Conservation (phyloP, 1,140 invertebrate genomes). For the Cotesia glomerata region DNA sequence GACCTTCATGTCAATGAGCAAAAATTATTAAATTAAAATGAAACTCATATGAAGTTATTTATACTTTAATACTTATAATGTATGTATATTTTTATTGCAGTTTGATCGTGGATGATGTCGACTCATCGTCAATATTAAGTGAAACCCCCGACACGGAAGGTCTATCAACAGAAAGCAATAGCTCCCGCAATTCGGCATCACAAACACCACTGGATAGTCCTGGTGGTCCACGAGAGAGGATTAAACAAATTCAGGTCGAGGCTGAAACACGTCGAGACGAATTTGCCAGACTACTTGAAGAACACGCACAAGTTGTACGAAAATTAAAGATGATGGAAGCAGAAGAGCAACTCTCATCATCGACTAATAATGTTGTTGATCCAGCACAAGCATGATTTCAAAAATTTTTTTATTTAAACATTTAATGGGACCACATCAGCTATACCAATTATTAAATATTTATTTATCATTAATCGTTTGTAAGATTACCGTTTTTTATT, state of each 20-base stretch:
- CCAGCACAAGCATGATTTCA: conserved; percentile 49
- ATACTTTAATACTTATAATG: no score
- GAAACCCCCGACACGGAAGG: conserved; percentile 42
- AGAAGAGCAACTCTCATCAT: conserved; percentile 44
- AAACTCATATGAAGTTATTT: no score
- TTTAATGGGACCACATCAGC: no score
- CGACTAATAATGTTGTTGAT: conserved; percentile 37
- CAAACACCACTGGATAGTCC: conserved; percentile 49
- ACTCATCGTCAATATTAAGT: conserved; percentile 45
- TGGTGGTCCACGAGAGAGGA: conserved; percentile 46
- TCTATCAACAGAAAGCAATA: conserved; percentile 41
- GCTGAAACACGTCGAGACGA: conserved; percentile 61
- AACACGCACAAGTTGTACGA: conserved; percentile 61
- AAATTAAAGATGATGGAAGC: conserved; percentile 59
- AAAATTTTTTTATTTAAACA: background rate
- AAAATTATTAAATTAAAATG: no score
- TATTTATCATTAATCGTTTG: no score
- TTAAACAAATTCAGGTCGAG: conserved; percentile 56
- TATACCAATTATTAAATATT: no score
- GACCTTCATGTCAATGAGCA: no score
- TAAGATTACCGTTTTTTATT: no score
- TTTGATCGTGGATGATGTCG: conserved; percentile 51
- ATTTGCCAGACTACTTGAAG: conserved; percentile 61
- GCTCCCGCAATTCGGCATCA: conserved; percentile 41
- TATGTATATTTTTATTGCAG: conserved; percentile 30